Evolutionary conservation across 2,888 invertebrate species (phyloP).

Genomic region (Xestia rhomboidea): DNA sequence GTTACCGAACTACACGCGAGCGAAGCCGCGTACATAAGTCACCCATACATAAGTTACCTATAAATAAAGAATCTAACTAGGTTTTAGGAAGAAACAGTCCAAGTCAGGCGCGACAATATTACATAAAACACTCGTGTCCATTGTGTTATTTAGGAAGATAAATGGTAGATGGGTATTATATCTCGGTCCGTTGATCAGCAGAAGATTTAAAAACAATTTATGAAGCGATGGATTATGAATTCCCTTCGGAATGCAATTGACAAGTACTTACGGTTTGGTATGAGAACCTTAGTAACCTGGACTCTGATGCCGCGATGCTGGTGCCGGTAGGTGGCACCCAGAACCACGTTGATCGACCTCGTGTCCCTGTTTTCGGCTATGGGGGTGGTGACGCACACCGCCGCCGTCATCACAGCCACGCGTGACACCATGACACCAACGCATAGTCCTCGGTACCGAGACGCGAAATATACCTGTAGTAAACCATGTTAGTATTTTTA

Average conservation of each 20-base stretch:
- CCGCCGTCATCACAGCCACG: conserved; percentile 81
- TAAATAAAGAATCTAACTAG: too few relatives aligned
- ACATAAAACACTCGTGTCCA: too few relatives aligned
- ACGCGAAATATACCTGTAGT: conserved; percentile 80
- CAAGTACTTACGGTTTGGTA: conserved; percentile 79
- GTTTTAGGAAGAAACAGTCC: too few relatives aligned
- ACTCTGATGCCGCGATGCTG: conserved; percentile 83
- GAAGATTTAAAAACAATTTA: neutral
- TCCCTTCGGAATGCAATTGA: neutral
- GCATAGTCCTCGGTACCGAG: conserved; percentile 83
- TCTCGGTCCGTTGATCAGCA: neutral
- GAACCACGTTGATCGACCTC: conserved; percentile 80
- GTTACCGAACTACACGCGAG: too few relatives aligned
- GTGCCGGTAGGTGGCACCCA: conserved; percentile 80
- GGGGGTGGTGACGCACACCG: conserved; percentile 81
- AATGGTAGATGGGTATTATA: neutral
- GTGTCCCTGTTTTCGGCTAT: conserved; percentile 64
- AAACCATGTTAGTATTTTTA: neutral
- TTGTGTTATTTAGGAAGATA: too few relatives aligned
- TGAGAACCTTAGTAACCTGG: conserved; percentile 80
- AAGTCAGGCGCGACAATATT: too few relatives aligned
- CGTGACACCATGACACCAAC: conserved; percentile 80
- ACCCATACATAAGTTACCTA: too few relatives aligned
- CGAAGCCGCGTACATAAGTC: too few relatives aligned
- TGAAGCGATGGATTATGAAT: neutral